Evolutionary conservation across 1,140 invertebrate species (phyloP).

Genomic region (Meloidogyne floridensis): DNA sequence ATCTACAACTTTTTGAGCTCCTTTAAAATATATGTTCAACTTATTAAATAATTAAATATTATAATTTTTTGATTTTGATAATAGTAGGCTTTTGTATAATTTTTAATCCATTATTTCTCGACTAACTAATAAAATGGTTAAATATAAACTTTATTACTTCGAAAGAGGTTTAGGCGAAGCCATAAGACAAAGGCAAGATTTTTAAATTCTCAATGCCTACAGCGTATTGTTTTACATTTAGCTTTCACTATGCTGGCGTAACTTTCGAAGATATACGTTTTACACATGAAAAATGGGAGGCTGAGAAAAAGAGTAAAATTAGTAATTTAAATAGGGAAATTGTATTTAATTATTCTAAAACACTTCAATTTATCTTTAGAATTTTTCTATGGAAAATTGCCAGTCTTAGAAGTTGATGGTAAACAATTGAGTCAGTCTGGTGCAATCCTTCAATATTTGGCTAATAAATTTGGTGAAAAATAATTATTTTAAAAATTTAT

Average conservation of each 20-base stretch:
- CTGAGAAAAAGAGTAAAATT: not conserved
- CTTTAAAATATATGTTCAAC: no score
- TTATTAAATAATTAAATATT: no score
- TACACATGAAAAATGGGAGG: constrained; percentile 14
- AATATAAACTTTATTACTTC: constrained; percentile 39
- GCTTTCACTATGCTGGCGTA: constrained; percentile 26
- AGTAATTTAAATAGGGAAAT: no score
- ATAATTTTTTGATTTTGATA: no score
- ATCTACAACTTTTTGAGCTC: no score
- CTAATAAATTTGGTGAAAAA: constrained; percentile 53
- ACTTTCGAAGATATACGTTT: constrained; percentile 34
- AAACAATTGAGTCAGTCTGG: constrained; percentile 50
- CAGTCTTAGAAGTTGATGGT: constrained; percentile 64
- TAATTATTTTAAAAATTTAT: not conserved
- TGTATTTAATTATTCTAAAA: not conserved
- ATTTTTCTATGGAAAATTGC: constrained; percentile 57
- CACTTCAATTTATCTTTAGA: constrained; percentile 16
- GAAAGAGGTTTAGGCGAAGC: constrained; percentile 27
- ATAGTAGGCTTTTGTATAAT: no score
- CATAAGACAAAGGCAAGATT: constrained; percentile 23
- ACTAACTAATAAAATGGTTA: constrained; percentile 26
- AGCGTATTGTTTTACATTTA: not conserved
- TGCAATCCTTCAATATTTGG: constrained; percentile 60
- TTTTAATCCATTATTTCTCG: no score
- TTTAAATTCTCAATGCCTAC: not conserved